phyloP scores from a whole-genome alignment of 1,140 invertebrate species.

The Subanguina moxae region DNA sequence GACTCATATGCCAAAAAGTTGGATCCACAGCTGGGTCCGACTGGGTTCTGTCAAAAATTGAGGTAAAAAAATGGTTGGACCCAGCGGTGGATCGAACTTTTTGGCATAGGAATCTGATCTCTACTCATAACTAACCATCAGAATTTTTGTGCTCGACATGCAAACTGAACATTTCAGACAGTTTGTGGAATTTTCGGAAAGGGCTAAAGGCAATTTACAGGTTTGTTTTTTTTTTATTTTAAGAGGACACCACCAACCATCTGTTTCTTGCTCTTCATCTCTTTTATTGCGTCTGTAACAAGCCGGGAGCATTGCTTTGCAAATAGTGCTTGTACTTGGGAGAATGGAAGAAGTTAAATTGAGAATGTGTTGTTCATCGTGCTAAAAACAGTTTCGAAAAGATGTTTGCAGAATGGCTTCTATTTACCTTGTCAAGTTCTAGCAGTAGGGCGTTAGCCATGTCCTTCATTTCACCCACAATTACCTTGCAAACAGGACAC shows the following conservation, averaged over 20 bases:
- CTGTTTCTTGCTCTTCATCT: background rate
- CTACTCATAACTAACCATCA: background rate
- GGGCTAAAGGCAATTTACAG: background rate
- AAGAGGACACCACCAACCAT: background rate
- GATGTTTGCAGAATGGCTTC: background rate
- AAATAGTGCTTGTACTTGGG: background rate
- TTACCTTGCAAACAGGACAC: background rate
- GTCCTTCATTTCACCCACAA: background rate
- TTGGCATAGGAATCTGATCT: too few relatives aligned
- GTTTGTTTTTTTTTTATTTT: background rate
- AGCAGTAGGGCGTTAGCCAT: background rate
- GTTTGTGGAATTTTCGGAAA: background rate
- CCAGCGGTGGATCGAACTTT: too few relatives aligned
- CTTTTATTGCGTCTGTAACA: background rate
- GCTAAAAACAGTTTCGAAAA: background rate
- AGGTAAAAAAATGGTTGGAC: too few relatives aligned
- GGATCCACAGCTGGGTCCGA: too few relatives aligned
- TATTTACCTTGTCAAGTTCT: background rate
- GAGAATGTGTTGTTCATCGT: background rate
- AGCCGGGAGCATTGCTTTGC: background rate
- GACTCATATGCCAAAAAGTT: too few relatives aligned
- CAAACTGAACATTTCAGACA: constrained; percentile 1
- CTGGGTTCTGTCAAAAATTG: too few relatives aligned
- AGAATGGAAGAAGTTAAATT: background rate
- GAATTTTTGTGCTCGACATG: background rate